Evolutionary conservation across 2,797 vertebrate species (phyloP), one percentile per base, ranked within the genome.

Genomic region (Chloroceryle amazona): DNA sequence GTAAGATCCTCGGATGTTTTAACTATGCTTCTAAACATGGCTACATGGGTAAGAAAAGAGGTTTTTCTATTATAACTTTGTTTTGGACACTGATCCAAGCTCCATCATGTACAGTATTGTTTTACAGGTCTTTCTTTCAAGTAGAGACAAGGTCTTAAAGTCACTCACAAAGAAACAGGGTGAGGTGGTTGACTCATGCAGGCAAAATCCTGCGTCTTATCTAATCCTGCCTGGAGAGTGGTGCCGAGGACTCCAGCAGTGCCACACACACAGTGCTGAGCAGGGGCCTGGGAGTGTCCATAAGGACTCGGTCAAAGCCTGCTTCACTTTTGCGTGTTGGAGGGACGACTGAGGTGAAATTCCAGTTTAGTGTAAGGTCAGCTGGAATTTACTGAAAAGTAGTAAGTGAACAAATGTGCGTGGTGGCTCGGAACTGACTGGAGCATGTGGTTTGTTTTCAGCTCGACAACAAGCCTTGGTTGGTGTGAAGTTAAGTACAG

Each of bases 131-230:
- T 49, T 33, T 15, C 31, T 66, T 70, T 70, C 60, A 46, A 71
- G 81, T 12, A 81, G 62, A 79, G 57, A 61, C 42, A 88, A 88
- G 57, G 66, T 73, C 41, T 65, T 74, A 20, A 86, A 74, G 72
- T 74, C 29, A 46, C 13, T 55, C 21, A 74, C 51, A 80, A 74
- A 82, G 39, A 57, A 89, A 70, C 12, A 14, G 31, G 37, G 57
- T 39, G 76, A 86, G 41, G 37, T 52, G 23, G 18, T 49, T 85
- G 91, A 85, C 46, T 88, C 31, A 68, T 11, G 39, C 1, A 1
- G 33, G 37, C 33, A 70, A 66, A 68, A 57, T 57, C 52, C 65
- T 54, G 7, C 25, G 8, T 74, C 2, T 82, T 89, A 71, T 82
- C 57, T 89, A 81, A 78, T 51, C 61, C 46, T 55, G 46, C 67